Conservation (phyloP, 2,888 invertebrate species). For the Andrena hattorfiana region DNA sequence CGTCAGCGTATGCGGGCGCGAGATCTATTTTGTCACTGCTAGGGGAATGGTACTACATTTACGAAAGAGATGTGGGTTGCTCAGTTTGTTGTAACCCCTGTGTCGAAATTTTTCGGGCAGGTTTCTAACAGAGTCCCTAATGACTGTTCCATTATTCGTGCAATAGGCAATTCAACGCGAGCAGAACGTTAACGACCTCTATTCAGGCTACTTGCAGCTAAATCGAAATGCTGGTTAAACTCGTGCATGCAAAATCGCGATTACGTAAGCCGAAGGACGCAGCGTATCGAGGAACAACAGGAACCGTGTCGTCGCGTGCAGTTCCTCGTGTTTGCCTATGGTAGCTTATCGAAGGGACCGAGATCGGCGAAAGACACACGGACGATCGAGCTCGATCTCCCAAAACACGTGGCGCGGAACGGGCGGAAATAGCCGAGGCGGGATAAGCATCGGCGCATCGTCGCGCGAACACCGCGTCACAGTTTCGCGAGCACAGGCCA, state of each 20-base stretch:
- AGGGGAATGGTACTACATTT: neutral
- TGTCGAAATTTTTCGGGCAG: neutral
- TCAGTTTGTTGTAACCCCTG: neutral
- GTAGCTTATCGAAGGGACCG: neutral
- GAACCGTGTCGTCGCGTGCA: constrained; percentile 7
- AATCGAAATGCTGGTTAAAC: neutral
- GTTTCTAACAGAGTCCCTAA: too few relatives aligned
- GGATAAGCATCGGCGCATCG: constrained; percentile 32
- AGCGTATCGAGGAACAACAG: neutral
- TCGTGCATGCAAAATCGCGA: neutral
- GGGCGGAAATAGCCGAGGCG: constrained; percentile 25
- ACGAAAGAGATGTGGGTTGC: constrained; percentile 9
- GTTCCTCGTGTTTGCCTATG: too few relatives aligned
- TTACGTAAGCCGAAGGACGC: constrained; percentile 69
- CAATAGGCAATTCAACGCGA: neutral
- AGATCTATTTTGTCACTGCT: neutral
- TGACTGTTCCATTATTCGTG: neutral
- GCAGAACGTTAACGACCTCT: neutral
- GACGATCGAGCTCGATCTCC: neutral
- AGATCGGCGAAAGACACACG: neutral
- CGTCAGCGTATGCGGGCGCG: constrained; percentile 25
- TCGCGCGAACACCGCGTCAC: constrained; percentile 4
- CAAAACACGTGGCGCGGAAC: constrained; percentile 5
- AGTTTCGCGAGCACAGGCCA: constrained; percentile 22
- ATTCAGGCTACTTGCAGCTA: neutral